A percentile compares a stretch with the other conserved stretches of the same genome.
phyloP scores from a whole-genome alignment of 2,888 invertebrate genomes.

The Aphrophora alni region DNA sequence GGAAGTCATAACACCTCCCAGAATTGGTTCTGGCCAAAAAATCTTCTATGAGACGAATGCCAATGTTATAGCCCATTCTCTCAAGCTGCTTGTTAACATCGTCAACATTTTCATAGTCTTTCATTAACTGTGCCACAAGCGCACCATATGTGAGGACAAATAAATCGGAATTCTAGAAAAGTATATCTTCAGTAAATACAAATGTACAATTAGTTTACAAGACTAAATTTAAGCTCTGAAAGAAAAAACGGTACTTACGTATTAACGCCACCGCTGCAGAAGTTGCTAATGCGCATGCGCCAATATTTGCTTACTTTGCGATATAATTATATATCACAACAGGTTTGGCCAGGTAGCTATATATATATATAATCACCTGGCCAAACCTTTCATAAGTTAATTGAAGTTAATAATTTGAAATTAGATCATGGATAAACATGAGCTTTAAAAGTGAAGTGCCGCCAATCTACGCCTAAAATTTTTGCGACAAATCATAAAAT shows the following conservation, averaged over 20 bases:
- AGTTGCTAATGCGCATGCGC: too few relatives aligned
- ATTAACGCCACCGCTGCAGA: too few relatives aligned
- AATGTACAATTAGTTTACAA: neutral
- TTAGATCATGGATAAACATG: too few relatives aligned
- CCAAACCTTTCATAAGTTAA: too few relatives aligned
- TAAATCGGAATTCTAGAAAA: conserved; percentile 89
- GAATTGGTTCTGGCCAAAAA: conserved; percentile 91
- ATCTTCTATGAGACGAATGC: conserved; percentile 96
- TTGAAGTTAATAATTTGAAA: too few relatives aligned
- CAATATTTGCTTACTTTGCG: too few relatives aligned
- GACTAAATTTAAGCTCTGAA: neutral
- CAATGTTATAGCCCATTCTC: conserved; percentile 97
- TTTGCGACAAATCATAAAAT: too few relatives aligned
- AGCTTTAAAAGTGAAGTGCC: too few relatives aligned
- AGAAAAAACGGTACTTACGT: neutral
- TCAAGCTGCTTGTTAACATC: conserved; percentile 98
- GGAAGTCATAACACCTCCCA: conserved; percentile 91
- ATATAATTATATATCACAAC: too few relatives aligned
- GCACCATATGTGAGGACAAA: conserved; percentile 98
- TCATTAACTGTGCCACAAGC: conserved; percentile 94
- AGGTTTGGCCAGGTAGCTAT: too few relatives aligned
- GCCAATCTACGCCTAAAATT: too few relatives aligned
- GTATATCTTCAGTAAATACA: conserved; percentile 18
- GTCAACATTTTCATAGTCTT: conserved; percentile 95
- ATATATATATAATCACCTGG: too few relatives aligned